Evolutionary conservation across 2,797 vertebrate genomes (phyloP), one percentile per base, ranked within the genome.

Genomic region (Dromococcyx pavoninus): DNA sequence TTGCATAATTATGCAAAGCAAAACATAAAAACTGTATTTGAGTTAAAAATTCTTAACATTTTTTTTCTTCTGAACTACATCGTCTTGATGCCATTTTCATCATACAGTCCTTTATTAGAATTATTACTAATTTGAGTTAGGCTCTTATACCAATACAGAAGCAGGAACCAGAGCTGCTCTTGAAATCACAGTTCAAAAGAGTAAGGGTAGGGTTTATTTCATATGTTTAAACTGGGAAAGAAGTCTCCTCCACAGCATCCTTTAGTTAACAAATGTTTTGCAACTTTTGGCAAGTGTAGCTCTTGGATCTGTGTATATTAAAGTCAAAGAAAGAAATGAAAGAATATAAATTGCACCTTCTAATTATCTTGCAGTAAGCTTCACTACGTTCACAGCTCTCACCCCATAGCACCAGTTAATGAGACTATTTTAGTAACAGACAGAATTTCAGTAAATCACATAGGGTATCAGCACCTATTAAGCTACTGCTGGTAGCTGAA

Each of bases 21-120:
- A 88, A 84, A 28, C 8, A 23, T 33, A 35, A 65, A 73, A 87
- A 23, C 2, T 18, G 5, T n/a, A 35, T 56, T 82, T 64, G 16
- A 93, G 25, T 46, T 53, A 41, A 83, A 60, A 3, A 32, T 12
- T 8, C 6, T 35, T 58, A 76, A 50, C 1, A 7, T 19, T 28
- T 19, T 18, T 11, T 17, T 81, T 5, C 35, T 21, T 27, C 3
- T 21, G 48, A 75, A 10, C 18, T 56, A 46, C 6, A 46, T 22
- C 0, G 0, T 10, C 35, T 66, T 33, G 35, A 61, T 61, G 28
- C 3, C 5, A 32, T 74, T 83, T 75, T 64, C 23, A 60, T 57
- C 0, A 60, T 67, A 60, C 64, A 27, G 27, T 44, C 16, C 23
- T 71, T 85, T 35, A n/a, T 58, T 19, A 64, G 56, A 60, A 58